Evolutionary conservation across 2,113 vertebrate species (phyloP).

Genomic region (Piaya cayana): DNA sequence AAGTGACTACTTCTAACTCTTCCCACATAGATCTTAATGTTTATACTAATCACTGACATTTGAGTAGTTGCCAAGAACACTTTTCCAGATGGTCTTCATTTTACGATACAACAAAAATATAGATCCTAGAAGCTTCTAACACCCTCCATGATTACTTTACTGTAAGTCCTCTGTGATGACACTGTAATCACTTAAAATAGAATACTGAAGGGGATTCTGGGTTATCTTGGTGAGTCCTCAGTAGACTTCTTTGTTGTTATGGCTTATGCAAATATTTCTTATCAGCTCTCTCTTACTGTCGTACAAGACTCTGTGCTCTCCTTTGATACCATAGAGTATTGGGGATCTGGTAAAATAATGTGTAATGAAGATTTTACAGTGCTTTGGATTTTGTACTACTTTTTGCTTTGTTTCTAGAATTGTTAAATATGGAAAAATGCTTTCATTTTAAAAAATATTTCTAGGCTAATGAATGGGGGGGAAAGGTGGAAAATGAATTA

Average conservation of each 20-base stretch:
- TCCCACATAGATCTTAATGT: background rate
- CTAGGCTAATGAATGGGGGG: background rate
- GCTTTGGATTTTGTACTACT: background rate
- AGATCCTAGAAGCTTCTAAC: background rate
- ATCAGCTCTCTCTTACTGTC: background rate
- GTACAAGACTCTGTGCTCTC: background rate
- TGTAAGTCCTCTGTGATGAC: background rate
- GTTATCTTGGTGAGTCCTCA: background rate
- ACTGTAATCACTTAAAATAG: background rate
- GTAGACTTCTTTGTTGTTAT: background rate
- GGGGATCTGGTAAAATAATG: background rate
- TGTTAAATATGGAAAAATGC: background rate
- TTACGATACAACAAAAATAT: background rate
- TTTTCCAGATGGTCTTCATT: constrained; percentile 10
- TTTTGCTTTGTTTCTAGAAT: background rate
- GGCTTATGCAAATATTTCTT: background rate
- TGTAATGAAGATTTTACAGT: background rate
- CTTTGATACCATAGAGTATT: background rate
- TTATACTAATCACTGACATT: background rate
- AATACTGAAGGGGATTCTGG: background rate
- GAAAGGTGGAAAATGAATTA: background rate
- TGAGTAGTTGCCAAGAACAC: background rate
- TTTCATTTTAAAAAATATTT: background rate
- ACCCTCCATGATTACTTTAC: background rate
- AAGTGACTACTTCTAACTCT: background rate